Evolutionary conservation across 2,113 vertebrate species (phyloP).

Genomic region (Atherinomorus stipes): DNA sequence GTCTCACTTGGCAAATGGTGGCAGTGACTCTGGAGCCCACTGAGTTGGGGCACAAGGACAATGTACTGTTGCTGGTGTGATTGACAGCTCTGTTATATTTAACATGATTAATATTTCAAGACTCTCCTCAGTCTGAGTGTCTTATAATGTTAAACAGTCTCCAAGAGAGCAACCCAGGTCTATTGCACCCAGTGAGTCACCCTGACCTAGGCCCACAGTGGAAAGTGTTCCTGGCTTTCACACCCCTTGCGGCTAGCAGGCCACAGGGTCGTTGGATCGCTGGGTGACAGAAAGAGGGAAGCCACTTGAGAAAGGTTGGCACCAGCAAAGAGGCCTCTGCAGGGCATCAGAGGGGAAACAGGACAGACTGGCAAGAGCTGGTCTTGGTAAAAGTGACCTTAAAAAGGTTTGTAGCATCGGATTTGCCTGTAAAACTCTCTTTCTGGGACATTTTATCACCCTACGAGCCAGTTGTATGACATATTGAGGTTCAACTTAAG

Average conservation of each 20-base stretch:
- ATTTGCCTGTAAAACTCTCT: conserved; percentile 62
- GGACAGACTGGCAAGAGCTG: conserved; percentile 41
- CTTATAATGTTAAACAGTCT: conserved; percentile 72
- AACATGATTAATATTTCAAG: conserved; percentile 77
- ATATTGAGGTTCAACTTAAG: conserved; percentile 33
- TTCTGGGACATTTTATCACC: conserved; percentile 70
- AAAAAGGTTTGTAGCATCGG: conserved; percentile 56
- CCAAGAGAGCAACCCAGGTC: conserved; percentile 31
- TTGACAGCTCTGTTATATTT: conserved; percentile 76
- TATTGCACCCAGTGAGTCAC: conserved; percentile 56
- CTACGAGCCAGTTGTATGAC: conserved; percentile 51
- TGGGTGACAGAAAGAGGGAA: conserved; percentile 45
- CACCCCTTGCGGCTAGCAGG: conserved; percentile 52
- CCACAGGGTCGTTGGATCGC: conserved; percentile 22
- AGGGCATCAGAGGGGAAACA: conserved; percentile 52
- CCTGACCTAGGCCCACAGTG: conserved; percentile 47
- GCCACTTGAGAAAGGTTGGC: conserved; percentile 53
- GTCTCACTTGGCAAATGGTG: conserved; percentile 30
- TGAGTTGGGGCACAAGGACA: conserved; percentile 24
- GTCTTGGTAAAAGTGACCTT: conserved; percentile 65
- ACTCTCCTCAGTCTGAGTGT: conserved; percentile 49
- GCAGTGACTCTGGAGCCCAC: conserved; percentile 28
- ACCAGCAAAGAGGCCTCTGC: conserved; percentile 50
- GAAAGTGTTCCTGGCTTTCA: conserved; percentile 51
- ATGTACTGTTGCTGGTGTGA: conserved; percentile 42